Evolutionary conservation across 2,888 invertebrate genomes (phyloP).

Genomic region (Synergus gifuensis): DNA sequence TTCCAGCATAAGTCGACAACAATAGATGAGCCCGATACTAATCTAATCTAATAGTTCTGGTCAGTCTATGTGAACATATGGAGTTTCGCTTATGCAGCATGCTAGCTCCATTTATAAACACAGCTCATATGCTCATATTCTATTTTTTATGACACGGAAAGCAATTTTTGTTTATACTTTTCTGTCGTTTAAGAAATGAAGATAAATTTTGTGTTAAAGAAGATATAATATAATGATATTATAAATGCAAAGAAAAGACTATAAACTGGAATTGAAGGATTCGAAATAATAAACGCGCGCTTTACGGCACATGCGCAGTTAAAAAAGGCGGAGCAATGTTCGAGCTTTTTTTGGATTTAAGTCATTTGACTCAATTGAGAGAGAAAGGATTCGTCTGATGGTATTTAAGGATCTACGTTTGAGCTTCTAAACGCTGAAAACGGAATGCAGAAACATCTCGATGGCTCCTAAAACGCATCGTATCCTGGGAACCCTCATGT

Average conservation of each 20-base stretch:
- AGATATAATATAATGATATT: too few species aligned
- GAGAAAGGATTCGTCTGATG: background rate
- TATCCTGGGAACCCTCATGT: slow-evolving; percentile 45
- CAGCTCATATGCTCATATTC: background rate
- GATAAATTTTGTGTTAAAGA: too few species aligned
- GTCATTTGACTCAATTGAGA: background rate
- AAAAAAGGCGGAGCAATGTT: too few species aligned
- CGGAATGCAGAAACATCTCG: slow-evolving; percentile 27
- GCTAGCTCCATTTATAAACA: too few species aligned
- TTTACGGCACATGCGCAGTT: too few species aligned
- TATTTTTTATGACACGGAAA: background rate
- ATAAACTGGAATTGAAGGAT: too few species aligned
- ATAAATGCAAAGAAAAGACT: too few species aligned
- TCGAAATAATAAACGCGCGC: too few species aligned
- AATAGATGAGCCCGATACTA: slow-evolving; percentile 41
- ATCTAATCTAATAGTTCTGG: slow-evolving; percentile 45
- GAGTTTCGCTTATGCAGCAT: slow-evolving; percentile 9
- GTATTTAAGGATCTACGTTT: background rate
- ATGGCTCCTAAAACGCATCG: slow-evolving; percentile 53
- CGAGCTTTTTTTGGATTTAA: background rate
- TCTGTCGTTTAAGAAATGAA: too few species aligned
- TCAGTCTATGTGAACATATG: slow-evolving; percentile 23
- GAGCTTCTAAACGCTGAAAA: slow-evolving; percentile 6
- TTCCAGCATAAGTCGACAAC: slow-evolving; percentile 42
- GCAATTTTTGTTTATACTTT: background rate